phyloP scores from a whole-genome alignment of 2,113 vertebrate genomes.

The Catagonus wagneri region DNA sequence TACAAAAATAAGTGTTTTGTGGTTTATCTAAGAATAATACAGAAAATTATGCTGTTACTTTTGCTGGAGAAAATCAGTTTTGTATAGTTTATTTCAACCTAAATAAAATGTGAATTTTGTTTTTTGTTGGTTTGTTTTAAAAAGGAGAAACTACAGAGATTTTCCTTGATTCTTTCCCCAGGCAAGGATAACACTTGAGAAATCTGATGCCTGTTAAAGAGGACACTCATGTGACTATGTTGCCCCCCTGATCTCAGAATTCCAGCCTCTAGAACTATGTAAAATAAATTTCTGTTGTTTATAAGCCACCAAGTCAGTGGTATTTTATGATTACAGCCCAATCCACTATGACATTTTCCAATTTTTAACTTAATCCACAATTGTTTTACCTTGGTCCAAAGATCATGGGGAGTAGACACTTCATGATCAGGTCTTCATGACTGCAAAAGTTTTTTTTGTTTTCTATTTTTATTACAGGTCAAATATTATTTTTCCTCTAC shows the following conservation, averaged over 20 bases:
- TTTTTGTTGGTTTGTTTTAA: conserved; percentile 74
- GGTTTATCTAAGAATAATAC: no score
- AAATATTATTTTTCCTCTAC: background rate
- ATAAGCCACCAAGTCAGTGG: background rate
- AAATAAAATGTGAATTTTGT: conserved; percentile 91
- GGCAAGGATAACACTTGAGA: no score
- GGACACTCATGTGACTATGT: background rate
- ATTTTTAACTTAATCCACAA: background rate
- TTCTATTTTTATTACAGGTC: background rate
- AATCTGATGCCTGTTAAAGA: no score
- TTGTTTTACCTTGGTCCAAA: background rate
- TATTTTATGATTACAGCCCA: background rate
- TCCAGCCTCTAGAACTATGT: background rate
- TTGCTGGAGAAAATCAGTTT: conserved; percentile 85
- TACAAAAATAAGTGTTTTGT: no score
- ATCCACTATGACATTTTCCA: background rate
- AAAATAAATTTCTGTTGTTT: background rate
- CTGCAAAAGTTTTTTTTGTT: background rate
- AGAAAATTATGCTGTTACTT: conserved; percentile 87
- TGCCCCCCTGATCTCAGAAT: no score
- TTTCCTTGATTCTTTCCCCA: background rate
- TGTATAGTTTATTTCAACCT: conserved; percentile 88
- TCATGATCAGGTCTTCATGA: background rate
- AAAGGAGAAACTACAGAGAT: background rate
- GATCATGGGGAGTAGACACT: background rate